Conservation (phyloP, 2,888 invertebrate genomes). For the Drosophila austrosaltans region DNA sequence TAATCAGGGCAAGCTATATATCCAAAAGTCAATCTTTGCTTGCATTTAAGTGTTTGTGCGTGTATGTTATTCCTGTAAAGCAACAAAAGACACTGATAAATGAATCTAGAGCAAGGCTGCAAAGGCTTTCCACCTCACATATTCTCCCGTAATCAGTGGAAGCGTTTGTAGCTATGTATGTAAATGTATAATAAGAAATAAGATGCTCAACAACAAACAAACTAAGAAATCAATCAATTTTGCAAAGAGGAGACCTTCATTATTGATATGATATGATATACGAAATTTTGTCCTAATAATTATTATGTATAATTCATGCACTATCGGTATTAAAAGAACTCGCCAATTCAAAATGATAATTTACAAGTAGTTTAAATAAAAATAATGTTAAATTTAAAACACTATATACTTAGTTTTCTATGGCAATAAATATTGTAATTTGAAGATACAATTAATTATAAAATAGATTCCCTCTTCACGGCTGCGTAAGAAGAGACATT, state of each 20-base stretch:
- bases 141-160: not conserved
- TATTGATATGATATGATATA: not conserved
- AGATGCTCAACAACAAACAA: slow-evolving; percentile 6
- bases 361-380: slow-evolving; percentile 5
- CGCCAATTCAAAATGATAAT: slow-evolving; percentile 3
- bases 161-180: slow-evolving; percentile 2
- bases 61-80: slow-evolving; percentile 3
- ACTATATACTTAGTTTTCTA: not conserved
- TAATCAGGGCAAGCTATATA: not conserved
- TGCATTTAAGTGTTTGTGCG: slow-evolving; percentile 2
- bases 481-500: no score
- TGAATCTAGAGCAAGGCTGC: not conserved
- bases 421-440: slow-evolving; percentile 2
- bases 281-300: slow-evolving; percentile 38
- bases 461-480: no score
- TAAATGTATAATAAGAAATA: slow-evolving; percentile 1
- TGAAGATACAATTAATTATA: not conserved
- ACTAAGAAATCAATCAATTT: not conserved
- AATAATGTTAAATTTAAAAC: slow-evolving; percentile 11
- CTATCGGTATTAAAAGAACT: slow-evolving; percentile 7
- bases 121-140: not conserved
- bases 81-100: slow-evolving; percentile 2
- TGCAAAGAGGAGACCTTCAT: not conserved
- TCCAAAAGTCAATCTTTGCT: slow-evolving; percentile 2
- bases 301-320: slow-evolving; percentile 11